Conservation (phyloP, 2,888 invertebrate species). For the Drosophila formosana region DNA sequence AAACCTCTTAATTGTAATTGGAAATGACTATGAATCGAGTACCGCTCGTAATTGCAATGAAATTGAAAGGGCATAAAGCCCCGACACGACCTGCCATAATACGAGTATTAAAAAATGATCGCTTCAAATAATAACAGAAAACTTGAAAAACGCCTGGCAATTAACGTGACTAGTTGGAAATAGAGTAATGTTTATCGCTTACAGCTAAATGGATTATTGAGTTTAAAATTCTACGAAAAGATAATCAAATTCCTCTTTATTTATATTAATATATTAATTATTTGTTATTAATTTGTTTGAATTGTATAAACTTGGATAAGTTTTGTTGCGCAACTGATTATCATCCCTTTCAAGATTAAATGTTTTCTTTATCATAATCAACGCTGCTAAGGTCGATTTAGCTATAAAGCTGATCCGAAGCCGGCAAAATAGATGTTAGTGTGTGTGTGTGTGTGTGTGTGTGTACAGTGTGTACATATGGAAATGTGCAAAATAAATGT, state of each 20-base stretch:
- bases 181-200: neutral
- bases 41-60: constrained; percentile 19
- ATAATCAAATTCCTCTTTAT: neutral
- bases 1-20: constrained; percentile 19
- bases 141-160: neutral
- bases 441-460: neutral
- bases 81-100: constrained; percentile 51
- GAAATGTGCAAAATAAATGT: constrained; percentile 40
- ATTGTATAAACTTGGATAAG: neutral
- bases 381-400: constrained; percentile 56
- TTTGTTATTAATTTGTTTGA: neutral
- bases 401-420: constrained; percentile 42
- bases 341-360: constrained; percentile 37
- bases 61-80: constrained; percentile 11
- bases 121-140: constrained; percentile 7
- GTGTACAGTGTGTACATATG: constrained; percentile 24
- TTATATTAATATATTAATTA: neutral
- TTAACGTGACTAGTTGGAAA: neutral
- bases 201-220: neutral
- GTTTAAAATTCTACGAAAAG: neutral
- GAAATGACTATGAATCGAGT: constrained; percentile 12
- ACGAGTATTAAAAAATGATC: constrained; percentile 12
- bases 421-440: constrained; percentile 42
- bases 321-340: constrained; percentile 38
- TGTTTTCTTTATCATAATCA: constrained; percentile 51